Conservation (phyloP, 2,113 vertebrate species). For the Plecturocebus donacophilus region DNA sequence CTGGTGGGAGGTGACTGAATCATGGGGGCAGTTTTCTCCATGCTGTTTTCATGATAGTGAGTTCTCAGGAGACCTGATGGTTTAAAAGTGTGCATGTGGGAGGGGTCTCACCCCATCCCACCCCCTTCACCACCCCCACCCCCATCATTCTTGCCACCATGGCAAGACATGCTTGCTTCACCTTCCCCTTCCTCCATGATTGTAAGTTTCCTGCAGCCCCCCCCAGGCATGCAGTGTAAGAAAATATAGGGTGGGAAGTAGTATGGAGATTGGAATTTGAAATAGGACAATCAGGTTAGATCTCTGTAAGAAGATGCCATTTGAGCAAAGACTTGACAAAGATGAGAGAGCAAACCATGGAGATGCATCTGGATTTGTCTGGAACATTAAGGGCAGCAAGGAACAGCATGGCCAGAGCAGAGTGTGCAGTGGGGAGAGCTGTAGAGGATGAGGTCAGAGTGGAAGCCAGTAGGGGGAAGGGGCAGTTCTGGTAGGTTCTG, state of each 20-base stretch:
- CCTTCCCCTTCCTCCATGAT: too few species aligned
- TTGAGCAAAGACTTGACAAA: background rate
- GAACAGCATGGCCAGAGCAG: background rate
- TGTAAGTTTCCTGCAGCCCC: too few species aligned
- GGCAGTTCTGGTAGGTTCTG: background rate
- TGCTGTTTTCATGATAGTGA: too few species aligned
- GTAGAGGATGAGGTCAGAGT: background rate
- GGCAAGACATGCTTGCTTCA: too few species aligned
- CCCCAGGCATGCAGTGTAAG: background rate
- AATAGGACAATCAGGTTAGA: background rate
- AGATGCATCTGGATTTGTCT: background rate
- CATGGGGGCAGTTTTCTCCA: too few species aligned
- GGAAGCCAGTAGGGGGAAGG: fast-evolving
- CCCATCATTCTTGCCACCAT: too few species aligned
- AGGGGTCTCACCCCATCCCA: too few species aligned
- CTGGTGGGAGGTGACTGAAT: too few species aligned
- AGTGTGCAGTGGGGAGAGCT: background rate
- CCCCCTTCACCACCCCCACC: too few species aligned
- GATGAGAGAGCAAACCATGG: background rate
- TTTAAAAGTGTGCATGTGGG: too few species aligned
- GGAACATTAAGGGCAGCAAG: background rate
- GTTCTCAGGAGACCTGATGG: too few species aligned
- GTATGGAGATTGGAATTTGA: background rate
- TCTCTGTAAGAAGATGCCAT: background rate
- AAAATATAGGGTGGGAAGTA: background rate